Base-by-base conservation (phyloP, 1,140 invertebrate species). In the Vanessa atalanta region DNA sequence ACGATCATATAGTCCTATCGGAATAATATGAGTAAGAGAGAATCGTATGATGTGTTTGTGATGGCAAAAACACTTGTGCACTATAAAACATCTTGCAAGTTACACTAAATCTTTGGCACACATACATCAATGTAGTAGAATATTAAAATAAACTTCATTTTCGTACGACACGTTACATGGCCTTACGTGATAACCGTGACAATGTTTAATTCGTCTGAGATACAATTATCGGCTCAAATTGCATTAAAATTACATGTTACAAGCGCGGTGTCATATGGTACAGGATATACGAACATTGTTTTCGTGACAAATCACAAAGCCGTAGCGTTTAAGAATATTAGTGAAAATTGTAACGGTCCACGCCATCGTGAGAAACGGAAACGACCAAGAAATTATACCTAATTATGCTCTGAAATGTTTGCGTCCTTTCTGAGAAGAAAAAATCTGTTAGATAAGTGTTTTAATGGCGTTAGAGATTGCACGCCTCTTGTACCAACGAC, bases 301-400 rank as follows among this genome's bases (percentile, higher is more conserved):
- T 61, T 61, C 26, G 57, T 37, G 23, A n/a, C 57, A 37, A 61
- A 61, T 61, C 57, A 15, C 14, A 61, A 61, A 37, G 55, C 37
- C 37, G 37, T 60, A 70, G 63, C 55, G 53, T 66, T 75, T 70
- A 51, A 50, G 26, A 51, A 51, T 68, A 66, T 55, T 37, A 61
- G 57, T 37, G 26, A n/a, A 37, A n/a, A 51, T 51, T 14, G n/a
- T 51, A 15, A n/a, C 53, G 65, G 61, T 26, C 20, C 26, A 8
- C 47, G 14, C 51, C 51, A 11, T 48, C 73, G 73, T 70, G 73
- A 66, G 61, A 75, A 75, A 68, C 66, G 66, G 66, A 68, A 68
- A 57, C 16, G 14, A 43, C 31, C 12, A 26, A 11, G 50, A 37
- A 55, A 69, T 55, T 57, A 55, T 55, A 3, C 57, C 20, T 37